Evolutionary conservation across 1,140 invertebrate species (phyloP), one percentile per base, ranked within the genome.

Genomic region (Nasonia vitripennis): DNA sequence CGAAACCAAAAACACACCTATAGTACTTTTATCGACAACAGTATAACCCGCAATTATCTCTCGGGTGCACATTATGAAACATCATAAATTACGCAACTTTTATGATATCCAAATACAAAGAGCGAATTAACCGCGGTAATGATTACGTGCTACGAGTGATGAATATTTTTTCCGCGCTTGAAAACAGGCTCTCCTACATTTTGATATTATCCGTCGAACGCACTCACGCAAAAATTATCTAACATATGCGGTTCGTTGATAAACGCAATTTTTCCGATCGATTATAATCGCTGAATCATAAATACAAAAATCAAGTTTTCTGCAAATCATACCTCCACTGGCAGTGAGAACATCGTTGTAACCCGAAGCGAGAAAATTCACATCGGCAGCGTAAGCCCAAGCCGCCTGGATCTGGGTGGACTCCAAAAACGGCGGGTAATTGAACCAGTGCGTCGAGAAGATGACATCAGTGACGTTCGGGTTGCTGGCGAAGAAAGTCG

Each of bases 361-460:
- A 48, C 95, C 94, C 0, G 95, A 90, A 0, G 91, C 94, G 6
- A 96, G 87, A 1, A 96, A 90, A 87, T 95, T 96, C 0, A 95
- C 94, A 10, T 94, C 89, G 45, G 94, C 91, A 0, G 90, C 90
- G 17, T 91, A 92, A 0, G 95, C 92, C 92, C 94, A 96, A 5
- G 93, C 93, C 0, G 92, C 90, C 87, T 95, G 95, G 20, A 91
- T 93, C 87, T 94, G 92, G 78, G 92, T 88, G 94, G 96, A 95
- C 74, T 95, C 95, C 6, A 97, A 92, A 88, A 96, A 96, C 1
- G 96, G 96, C 9, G 95, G 87, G 86, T 96, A 95, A 12, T 96
- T 95, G 88, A 95, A 95, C 96, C 97, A 97, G 78, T 94, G 95
- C 0, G 96, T 95, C 0, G 96, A 92, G 87, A 95, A 96, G 0